Conservation (phyloP, 2,888 invertebrate genomes). For the Stratiomys singularior region DNA sequence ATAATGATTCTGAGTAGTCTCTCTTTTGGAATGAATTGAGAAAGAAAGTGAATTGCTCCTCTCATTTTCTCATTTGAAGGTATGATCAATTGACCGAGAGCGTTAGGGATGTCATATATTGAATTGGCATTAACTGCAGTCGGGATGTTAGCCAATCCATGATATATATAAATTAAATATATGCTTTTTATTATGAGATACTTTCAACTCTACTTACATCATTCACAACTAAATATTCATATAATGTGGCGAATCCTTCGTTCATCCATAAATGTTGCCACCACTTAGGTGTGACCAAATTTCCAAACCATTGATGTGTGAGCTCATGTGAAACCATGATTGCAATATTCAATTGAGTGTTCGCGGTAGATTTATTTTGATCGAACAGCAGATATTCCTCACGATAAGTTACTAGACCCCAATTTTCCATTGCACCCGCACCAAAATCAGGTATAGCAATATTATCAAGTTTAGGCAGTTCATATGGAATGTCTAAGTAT, state of each 20-base stretch:
- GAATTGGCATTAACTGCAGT: too few species aligned
- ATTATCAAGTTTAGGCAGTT: conserved; percentile 86
- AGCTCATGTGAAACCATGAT: conserved; percentile 71
- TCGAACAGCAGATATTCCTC: conserved; percentile 62
- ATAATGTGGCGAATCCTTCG: conserved; percentile 74
- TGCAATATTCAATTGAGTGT: conserved; percentile 65
- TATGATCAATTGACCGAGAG: too few species aligned
- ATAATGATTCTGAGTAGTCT: too few species aligned
- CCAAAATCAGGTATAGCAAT: conserved; percentile 86
- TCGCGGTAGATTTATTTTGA: conserved; percentile 57
- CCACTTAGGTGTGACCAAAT: conserved; percentile 75
- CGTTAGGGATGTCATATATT: too few species aligned
- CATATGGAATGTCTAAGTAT: conserved; percentile 79
- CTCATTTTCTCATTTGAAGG: too few species aligned
- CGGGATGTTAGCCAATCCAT: too few species aligned
- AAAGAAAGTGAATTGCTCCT: too few species aligned
- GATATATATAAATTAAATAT: too few species aligned
- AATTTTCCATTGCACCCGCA: conserved; percentile 93
- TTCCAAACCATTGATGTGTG: conserved; percentile 84
- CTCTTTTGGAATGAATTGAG: too few species aligned
- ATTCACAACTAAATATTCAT: conserved; percentile 58
- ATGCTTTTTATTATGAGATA: too few species aligned
- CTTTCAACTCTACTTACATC: conserved; percentile 55
- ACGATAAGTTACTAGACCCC: conserved; percentile 81
- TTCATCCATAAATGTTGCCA: conserved; percentile 81